These are phyloP conservation scores for Tragulus kanchil DNA, from an alignment of 2,113 vertebrate species.

Conservation along the genomic window DNA sequence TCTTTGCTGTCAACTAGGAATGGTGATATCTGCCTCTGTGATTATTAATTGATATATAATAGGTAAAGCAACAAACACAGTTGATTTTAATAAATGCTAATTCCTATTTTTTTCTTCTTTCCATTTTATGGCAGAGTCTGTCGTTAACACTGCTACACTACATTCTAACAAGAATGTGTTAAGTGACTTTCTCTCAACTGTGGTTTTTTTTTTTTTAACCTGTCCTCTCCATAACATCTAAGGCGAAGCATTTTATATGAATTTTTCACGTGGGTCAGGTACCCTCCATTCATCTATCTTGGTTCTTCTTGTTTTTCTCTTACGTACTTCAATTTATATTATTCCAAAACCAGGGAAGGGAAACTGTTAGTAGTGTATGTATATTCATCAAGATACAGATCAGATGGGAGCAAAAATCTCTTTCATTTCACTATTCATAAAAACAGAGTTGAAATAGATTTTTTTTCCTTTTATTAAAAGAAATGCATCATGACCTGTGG, in stretches of 20 bases:
- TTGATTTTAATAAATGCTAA: slow-evolving; percentile 56
- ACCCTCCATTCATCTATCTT: neutral
- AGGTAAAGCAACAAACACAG: neutral
- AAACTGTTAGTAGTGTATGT: neutral
- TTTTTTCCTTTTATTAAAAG: slow-evolving; percentile 51
- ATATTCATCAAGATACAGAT: neutral
- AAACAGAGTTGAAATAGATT: slow-evolving; percentile 44
- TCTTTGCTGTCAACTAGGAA: slow-evolving; percentile 11
- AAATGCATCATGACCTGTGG: neutral
- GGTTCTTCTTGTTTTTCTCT: slow-evolving; percentile 25
- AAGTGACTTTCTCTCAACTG: neutral
- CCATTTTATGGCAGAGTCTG: neutral
- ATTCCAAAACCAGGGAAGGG: neutral
- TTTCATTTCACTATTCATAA: neutral
- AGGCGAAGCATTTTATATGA: neutral
- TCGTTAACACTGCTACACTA: neutral
- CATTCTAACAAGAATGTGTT: neutral
- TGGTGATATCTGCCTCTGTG: neutral
- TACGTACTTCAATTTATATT: slow-evolving; percentile 34
- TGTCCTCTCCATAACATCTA: neutral
- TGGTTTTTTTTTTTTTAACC: neutral
- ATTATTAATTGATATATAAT: neutral
- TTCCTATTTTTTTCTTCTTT: slow-evolving; percentile 32
- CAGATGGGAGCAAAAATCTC: slow-evolving; percentile 31
- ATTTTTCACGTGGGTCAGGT: neutral